Evolutionary conservation across 2,888 invertebrate genomes (phyloP), one percentile per base, ranked within the genome.

Genomic region (Eulithis testata): DNA sequence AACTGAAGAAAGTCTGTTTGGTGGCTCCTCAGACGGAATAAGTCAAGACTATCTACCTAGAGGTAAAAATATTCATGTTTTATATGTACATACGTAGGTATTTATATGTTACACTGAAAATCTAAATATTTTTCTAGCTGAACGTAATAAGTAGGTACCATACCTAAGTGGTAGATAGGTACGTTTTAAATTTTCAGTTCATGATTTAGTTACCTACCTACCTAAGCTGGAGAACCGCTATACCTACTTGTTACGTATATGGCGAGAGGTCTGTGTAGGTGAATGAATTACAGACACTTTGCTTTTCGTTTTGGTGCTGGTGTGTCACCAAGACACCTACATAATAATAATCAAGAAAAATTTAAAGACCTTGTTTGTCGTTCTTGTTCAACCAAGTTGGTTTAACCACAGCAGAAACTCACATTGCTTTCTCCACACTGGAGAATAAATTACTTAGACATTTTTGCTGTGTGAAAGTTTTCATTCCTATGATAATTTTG

Each of bases 381-480:
- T 21, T 49, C 4, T 11, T 21, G 9, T 9, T 9, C 36, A 56
- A 49, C 47, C 14, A 37, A 49, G 11, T 27, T 40, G 14, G 31
- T 43, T 9, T 37, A 27, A 1, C n/a, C 37, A 54, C 36, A 53
- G 45, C n/a, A n/a, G 40, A 31, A 40, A 76, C 69, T 74, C 73
- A 74, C 69, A 60, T 50, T 70, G 79, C 83, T 85, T 84, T 83
- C 71, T 67, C 73, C 65, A 53, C 62, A 62, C 63, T 53, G 61
- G 14, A 70, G 76, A 73, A 82, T 82, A 80, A 79, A 82, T 83
- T 82, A 84, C 72, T 66, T 73, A 75, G 71, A 74, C 73, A 65
- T 70, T 36, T 63, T 45, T 76, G 77, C 59, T 69, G 43, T 79
- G 83, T 80, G 83, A 83, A 84, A 84, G 83, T 83, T 66, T 57